Evolutionary conservation across 2,888 invertebrate genomes (phyloP).

Genomic region (Drosophila sordidula): DNA sequence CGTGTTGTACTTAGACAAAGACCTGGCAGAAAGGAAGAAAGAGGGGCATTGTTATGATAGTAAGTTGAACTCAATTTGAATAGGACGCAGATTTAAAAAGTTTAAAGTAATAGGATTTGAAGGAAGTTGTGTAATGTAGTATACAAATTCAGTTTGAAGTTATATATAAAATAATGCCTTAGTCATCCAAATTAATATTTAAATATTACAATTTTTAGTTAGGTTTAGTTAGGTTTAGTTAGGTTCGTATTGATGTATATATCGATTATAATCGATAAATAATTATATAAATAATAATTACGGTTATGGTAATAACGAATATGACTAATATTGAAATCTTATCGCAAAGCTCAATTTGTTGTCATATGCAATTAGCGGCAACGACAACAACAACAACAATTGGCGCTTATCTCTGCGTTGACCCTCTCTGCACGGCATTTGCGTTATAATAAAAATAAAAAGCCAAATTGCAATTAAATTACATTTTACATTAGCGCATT

Average conservation of each 20-base stretch:
- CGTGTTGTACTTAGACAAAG: conserved; percentile 2
- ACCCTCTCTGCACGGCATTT: background rate
- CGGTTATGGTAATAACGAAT: background rate
- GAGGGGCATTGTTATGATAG: background rate
- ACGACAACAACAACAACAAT: conserved; percentile 1
- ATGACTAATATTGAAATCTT: background rate
- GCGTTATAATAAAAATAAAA: conserved; percentile 4
- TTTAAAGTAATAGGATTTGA: background rate
- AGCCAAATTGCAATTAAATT: conserved; percentile 59
- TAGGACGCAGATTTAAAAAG: background rate
- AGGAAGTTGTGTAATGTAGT: too few relatives aligned
- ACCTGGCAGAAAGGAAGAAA: background rate
- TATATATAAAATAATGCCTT: too few relatives aligned
- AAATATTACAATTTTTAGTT: background rate
- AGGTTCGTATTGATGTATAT: background rate
- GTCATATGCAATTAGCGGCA: conserved; percentile 16
- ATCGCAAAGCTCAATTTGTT: conserved; percentile 13
- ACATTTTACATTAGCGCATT: conserved; percentile 50
- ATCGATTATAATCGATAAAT: too few relatives aligned
- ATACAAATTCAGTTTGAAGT: too few relatives aligned
- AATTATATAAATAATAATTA: too few relatives aligned
- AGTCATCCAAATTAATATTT: too few relatives aligned
- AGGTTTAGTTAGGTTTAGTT: background rate
- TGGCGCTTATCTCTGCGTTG: conserved; percentile 1
- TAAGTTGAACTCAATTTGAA: background rate